Evolutionary conservation across 2,797 vertebrate species (phyloP).

Genomic region (Alauda arvensis): DNA sequence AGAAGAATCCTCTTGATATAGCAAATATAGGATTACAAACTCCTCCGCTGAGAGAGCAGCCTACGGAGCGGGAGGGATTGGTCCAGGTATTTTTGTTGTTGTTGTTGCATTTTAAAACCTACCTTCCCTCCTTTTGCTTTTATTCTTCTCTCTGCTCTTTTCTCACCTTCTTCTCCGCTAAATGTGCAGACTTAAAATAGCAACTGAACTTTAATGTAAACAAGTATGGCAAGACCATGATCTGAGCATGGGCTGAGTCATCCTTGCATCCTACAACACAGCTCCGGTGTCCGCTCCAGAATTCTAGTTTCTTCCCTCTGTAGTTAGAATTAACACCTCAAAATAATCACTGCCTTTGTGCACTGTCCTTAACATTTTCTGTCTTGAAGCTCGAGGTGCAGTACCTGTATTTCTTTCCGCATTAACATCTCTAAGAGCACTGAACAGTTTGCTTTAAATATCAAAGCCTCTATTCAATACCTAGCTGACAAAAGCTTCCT

Average conservation of each 20-base stretch:
- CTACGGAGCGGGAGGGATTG: neutral
- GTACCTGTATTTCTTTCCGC: neutral
- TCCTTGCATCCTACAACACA: conserved; percentile 28
- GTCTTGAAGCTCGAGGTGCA: neutral
- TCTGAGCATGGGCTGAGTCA: conserved; percentile 71
- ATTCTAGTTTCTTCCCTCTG: neutral
- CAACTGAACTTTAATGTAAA: conserved; percentile 57
- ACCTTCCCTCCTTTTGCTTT: neutral
- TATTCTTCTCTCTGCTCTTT: neutral
- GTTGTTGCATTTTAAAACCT: neutral
- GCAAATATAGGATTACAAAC: conserved; percentile 46
- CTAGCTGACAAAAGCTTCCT: neutral
- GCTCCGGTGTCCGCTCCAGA: neutral
- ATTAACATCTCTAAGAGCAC: neutral
- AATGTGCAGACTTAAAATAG: conserved; percentile 18
- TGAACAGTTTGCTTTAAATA: neutral
- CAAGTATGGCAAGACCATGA: conserved; percentile 11
- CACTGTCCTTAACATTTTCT: neutral
- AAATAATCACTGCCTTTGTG: neutral
- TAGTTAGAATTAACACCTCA: neutral
- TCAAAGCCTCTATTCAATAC: neutral
- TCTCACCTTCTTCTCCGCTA: neutral
- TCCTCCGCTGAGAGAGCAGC: conserved; percentile 1
- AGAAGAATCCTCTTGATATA: conserved; percentile 58
- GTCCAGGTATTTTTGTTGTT: conserved; percentile 40